phyloP scores from a whole-genome alignment of 2,888 invertebrate genomes.

The Chromoteleia sp. region DNA sequence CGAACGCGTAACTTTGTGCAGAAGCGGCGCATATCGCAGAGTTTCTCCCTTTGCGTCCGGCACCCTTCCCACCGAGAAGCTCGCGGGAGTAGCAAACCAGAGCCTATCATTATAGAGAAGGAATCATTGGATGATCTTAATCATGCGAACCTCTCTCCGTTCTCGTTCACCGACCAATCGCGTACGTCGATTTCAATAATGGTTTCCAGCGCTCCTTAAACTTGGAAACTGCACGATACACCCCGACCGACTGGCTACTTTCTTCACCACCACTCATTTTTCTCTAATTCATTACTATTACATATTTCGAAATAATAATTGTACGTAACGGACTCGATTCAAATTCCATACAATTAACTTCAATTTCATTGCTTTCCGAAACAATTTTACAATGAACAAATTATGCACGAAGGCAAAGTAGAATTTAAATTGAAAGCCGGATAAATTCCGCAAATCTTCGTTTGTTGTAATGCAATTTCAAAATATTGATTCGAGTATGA shows the following conservation, averaged over 20 bases:
- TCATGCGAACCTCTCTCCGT: conserved; percentile 83
- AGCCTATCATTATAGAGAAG: conserved; percentile 85
- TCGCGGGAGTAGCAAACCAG: conserved; percentile 75
- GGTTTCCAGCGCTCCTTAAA: conserved; percentile 78
- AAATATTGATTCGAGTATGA: too few species aligned
- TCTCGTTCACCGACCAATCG: conserved; percentile 81
- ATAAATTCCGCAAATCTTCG: conserved; percentile 25
- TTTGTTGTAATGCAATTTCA: conserved; percentile 27
- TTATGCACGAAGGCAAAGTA: conserved; percentile 30
- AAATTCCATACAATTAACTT: conserved; percentile 65
- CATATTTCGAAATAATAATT: conserved; percentile 69
- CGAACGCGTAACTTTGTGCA: conserved; percentile 13
- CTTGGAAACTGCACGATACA: conserved; percentile 75
- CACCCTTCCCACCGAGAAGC: conserved; percentile 61
- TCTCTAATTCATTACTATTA: conserved; percentile 68
- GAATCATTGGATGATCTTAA: conserved; percentile 85
- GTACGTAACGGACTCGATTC: conserved; percentile 52
- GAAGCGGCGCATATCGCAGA: conserved; percentile 33
- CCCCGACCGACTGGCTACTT: conserved; percentile 59
- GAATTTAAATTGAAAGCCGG: conserved; percentile 42
- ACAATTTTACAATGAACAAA: conserved; percentile 61
- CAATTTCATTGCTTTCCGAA: conserved; percentile 54
- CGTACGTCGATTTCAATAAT: conserved; percentile 80
- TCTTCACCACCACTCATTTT: conserved; percentile 63
- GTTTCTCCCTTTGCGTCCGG: conserved; percentile 60